Evolutionary conservation across 2,888 invertebrate genomes (phyloP), one percentile per base, ranked within the genome.

Genomic region (Amiota communis): DNA sequence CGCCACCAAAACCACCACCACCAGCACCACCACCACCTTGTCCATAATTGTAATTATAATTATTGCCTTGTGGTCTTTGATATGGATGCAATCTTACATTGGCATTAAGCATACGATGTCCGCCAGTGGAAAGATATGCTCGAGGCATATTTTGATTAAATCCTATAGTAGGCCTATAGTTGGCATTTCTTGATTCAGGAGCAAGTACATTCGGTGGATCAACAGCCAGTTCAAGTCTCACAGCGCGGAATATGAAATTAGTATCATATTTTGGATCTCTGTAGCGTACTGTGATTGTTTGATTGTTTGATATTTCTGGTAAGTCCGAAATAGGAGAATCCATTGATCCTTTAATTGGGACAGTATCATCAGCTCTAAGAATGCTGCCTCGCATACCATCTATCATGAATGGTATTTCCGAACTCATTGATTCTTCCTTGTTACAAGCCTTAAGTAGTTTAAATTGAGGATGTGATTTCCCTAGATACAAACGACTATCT

Each of bases 401-500:
- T 78, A 95, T 92, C 47, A 92, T 90, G 80, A 92, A 91, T 0
- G 91, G 89, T 76, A 95, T 91, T 78, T 93, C 92, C 8, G 89
- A 84, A 13, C 92, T 91, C 36, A 36, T 36, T 36, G 36, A 36
- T 36, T 36, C 6, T 36, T 36, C 36, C 61, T 91, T 90, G 89
- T 96, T 96, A 23, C 98, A 90, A 8, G 92, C 93, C 72, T 92
- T 91, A 59, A 98, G 87, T 85, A 93, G 93, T 71, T 92, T 91
- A 89, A 93, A 96, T 56, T 94, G 93, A 3, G 91, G 89, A 90
- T 97, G 96, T 17, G 91, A 91, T 0, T 92, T 90, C 1, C 94
- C 92, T 36, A 99, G 92, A 90, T 98, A 99, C 49, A 99, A 90
- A n/a, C 95, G 92, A 89, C 98, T 97, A 87, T 95, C 93, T 1